Conservation (phyloP, 2,888 invertebrate species). For the Leucozona laternaria region DNA sequence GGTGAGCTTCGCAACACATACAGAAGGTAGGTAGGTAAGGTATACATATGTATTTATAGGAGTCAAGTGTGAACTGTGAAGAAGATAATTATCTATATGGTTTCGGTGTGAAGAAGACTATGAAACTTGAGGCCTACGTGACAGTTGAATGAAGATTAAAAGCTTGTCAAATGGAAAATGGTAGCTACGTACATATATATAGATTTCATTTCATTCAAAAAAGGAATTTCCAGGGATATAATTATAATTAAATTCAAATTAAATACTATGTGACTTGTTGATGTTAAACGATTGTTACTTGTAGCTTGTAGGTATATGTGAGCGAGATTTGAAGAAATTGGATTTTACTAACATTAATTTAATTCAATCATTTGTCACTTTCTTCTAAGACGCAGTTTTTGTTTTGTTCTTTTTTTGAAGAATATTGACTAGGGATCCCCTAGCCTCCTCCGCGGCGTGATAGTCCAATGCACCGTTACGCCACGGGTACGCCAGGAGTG, state of each 20-base stretch:
- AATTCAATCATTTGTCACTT: too few relatives aligned
- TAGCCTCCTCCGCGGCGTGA: too few relatives aligned
- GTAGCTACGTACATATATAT: too few relatives aligned
- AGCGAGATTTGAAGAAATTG: not conserved
- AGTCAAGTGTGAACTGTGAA: not conserved
- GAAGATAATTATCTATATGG: not conserved
- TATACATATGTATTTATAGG: not conserved
- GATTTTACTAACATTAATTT: too few relatives aligned
- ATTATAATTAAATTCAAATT: not conserved
- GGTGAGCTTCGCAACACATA: not conserved
- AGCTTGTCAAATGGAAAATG: not conserved
- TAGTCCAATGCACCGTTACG: too few relatives aligned
- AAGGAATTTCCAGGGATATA: not conserved
- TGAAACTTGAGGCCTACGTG: not conserved
- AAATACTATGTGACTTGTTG: not conserved
- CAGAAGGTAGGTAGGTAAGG: too few relatives aligned
- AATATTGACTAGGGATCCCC: too few relatives aligned
- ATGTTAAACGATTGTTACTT: not conserved
- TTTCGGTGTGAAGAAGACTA: not conserved
- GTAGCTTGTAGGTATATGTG: too few relatives aligned
- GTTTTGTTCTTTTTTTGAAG: too few relatives aligned
- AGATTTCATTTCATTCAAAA: not conserved
- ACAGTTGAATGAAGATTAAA: not conserved
- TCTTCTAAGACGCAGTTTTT: too few relatives aligned
- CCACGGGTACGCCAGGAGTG: too few relatives aligned